A percentile compares a stretch with the other conserved stretches of the same genome.
Conservation (phyloP, 2,113 vertebrate genomes). For the Pseudopodoces humilis region DNA sequence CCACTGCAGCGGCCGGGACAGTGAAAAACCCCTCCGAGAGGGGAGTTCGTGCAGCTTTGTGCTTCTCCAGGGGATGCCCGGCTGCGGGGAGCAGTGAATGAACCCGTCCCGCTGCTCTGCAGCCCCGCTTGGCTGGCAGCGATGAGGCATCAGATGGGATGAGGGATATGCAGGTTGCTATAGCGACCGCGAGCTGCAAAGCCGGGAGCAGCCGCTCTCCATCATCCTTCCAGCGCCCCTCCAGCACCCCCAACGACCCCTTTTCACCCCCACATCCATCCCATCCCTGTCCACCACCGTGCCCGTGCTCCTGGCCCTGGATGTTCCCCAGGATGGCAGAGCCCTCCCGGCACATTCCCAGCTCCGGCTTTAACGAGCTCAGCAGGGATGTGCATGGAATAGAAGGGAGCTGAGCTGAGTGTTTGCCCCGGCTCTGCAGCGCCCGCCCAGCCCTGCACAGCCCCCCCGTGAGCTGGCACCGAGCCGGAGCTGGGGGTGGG, state of each 20-base stretch:
- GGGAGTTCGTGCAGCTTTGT: fast-evolving
- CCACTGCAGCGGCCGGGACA: background rate
- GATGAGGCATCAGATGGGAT: conserved; percentile 79
- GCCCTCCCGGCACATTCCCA: background rate
- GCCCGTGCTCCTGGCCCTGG: background rate
- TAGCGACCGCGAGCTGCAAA: conserved; percentile 69
- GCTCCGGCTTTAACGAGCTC: background rate
- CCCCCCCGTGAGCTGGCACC: fast-evolving
- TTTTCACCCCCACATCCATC: background rate
- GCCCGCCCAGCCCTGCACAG: fast-evolving
- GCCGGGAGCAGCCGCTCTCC: conserved; percentile 27
- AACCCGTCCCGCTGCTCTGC: background rate
- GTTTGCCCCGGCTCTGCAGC: background rate
- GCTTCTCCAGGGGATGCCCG: background rate
- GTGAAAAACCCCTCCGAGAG: background rate
- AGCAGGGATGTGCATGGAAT: background rate
- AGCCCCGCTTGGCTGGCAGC: conserved; percentile 26
- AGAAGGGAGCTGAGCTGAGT: background rate
- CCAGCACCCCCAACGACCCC: background rate
- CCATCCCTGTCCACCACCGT: too few species aligned
- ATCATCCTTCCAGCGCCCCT: background rate
- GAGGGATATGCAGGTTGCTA: conserved; percentile 78
- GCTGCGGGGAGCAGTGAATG: background rate
- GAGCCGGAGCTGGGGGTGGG: fast-evolving
- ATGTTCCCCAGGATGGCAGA: background rate